phyloP scores from a whole-genome alignment of 2,888 invertebrate species.

The Unio pictorum region DNA sequence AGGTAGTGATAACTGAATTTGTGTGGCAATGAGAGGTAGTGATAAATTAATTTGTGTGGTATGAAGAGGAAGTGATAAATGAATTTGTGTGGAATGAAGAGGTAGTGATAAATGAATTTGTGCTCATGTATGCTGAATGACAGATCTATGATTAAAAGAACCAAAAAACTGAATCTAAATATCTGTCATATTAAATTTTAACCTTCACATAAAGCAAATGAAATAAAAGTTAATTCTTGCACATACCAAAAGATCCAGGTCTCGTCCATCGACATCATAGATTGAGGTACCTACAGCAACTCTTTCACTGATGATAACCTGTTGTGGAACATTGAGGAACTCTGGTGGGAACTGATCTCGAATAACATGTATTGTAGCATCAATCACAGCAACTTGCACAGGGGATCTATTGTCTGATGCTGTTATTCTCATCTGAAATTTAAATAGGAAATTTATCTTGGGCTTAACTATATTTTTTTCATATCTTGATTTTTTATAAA shows the following conservation, averaged over 20 bases:
- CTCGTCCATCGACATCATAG: slow-evolving; percentile 39
- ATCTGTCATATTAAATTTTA: no score
- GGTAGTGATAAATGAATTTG: no score
- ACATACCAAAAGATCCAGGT: slow-evolving; percentile 49
- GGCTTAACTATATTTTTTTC: neutral
- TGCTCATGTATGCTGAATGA: no score
- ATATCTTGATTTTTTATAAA: neutral
- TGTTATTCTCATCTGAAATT: slow-evolving; percentile 43
- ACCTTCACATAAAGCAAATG: no score
- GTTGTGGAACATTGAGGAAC: slow-evolving; percentile 38
- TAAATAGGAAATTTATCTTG: neutral
- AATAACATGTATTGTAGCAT: slow-evolving; percentile 49
- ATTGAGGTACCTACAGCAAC: slow-evolving; percentile 26
- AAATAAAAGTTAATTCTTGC: no score
- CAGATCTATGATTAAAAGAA: no score
- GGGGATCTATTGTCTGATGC: slow-evolving; percentile 63
- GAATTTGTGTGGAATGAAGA: no score
- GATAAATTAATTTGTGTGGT: no score
- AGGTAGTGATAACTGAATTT: no score
- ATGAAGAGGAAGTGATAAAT: no score
- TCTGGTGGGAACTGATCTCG: slow-evolving; percentile 49
- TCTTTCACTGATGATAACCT: slow-evolving; percentile 33
- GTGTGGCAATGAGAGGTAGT: no score
- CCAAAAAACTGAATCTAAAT: no score
- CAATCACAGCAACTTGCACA: slow-evolving; percentile 27